A percentile compares a stretch with the other conserved stretches of the same genome.
Conservation (phyloP, 2,113 vertebrate genomes). For the Nannobrachium achirus region DNA sequence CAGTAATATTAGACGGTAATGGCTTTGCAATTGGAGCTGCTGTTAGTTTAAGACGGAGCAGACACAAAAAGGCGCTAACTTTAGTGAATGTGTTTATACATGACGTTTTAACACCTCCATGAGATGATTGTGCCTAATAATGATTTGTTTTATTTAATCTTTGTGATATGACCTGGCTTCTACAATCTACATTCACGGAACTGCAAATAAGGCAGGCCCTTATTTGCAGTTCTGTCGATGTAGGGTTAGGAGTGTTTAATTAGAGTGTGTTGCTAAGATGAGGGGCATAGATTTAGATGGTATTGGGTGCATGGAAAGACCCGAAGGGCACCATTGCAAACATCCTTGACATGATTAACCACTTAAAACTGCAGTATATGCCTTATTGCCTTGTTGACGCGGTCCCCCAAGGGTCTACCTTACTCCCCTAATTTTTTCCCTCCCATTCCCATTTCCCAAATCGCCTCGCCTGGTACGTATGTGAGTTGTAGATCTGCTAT, state of each 20-base stretch:
- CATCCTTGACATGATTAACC: background rate
- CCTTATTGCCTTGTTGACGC: too few relatives aligned
- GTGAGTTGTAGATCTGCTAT: too few relatives aligned
- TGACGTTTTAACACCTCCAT: slow-evolving; percentile 19
- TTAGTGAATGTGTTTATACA: slow-evolving; percentile 19
- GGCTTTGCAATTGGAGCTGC: slow-evolving; percentile 67
- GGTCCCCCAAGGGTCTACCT: too few relatives aligned
- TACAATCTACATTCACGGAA: too few relatives aligned
- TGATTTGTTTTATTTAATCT: slow-evolving; percentile 30
- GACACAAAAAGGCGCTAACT: slow-evolving; percentile 45
- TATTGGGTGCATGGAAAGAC: slow-evolving; percentile 10
- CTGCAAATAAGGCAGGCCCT: background rate
- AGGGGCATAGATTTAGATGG: slow-evolving; percentile 1
- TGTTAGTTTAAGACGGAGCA: slow-evolving; percentile 64
- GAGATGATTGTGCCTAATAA: slow-evolving; percentile 46
- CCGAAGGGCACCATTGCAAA: slow-evolving; percentile 38
- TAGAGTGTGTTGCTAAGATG: background rate
- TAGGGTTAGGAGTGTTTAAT: too few relatives aligned
- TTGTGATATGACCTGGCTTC: background rate
- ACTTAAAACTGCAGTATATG: too few relatives aligned
- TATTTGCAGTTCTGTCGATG: slow-evolving; percentile 2
- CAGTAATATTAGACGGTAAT: slow-evolving; percentile 73
- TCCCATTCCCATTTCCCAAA: too few relatives aligned
- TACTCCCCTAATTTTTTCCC: too few relatives aligned
- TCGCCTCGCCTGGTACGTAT: too few relatives aligned